Evolutionary conservation across 1,140 invertebrate genomes (phyloP), one percentile per base, ranked within the genome.

Genomic region (Drosophila arawakana): DNA sequence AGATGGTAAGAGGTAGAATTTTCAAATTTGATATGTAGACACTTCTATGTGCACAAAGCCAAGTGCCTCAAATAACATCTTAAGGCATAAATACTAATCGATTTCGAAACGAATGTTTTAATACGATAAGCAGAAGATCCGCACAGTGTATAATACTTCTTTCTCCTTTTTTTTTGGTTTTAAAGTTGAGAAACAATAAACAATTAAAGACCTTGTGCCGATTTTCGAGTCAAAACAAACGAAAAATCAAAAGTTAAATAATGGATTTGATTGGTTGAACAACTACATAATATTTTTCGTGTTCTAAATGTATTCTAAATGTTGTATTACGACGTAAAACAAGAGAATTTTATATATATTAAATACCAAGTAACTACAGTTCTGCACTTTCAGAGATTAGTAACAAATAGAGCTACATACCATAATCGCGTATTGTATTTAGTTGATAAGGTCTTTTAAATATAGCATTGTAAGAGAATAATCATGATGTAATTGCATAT

Each of bases 371-470:
- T 58, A 52, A 59, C 35, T 54, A 73, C 68, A 81, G 77, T 83
- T 86, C 88, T 88, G 83, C 83, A 88, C 83, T 76, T 88, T 86
- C 82, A 86, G 82, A 85, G 82, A 86, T 81, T 85, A 85, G 34
- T 54, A 68, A n/a, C 43, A 81, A 67, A 2, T 61, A 75, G 73
- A 60, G 39, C 39, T 44, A 63, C 50, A 65, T 67, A 62, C 15
- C 44, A 30, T 30, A 30, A 30, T 30, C 25, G 25, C 41, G 41
- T 55, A 62, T 54, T 35, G 34, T 61, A 62, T 58, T 7, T 63
- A 50, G 46, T 21, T 50, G n/a, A 47, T 47, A 47, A 49, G 18
- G 30, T 15, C 46, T 25, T 37, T 39, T 18, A 35, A 57, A 34
- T 47, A 34, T 61, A 69, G 71, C 41, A 61, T 61, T 73, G 61